A percentile compares a stretch with the other conserved stretches of the same genome.
phyloP scores from a whole-genome alignment of 2,888 invertebrate species.

The Troides helena region DNA sequence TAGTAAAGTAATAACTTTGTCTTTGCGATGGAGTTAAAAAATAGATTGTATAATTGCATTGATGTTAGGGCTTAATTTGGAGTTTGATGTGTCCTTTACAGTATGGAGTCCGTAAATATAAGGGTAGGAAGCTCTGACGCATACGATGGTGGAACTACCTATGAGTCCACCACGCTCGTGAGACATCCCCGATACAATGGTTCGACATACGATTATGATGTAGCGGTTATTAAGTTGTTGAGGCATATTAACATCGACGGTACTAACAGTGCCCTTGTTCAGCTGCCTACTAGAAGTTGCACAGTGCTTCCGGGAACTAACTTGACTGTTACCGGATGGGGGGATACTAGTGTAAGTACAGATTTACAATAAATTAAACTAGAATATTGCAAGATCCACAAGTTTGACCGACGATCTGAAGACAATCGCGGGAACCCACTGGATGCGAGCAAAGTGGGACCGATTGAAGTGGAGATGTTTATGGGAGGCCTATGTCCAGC shows the following conservation, averaged over 20 bases:
- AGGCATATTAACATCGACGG: constrained; percentile 55
- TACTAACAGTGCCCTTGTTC: constrained; percentile 44
- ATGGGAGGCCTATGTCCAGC: too few species aligned
- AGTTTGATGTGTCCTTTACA: constrained; percentile 38
- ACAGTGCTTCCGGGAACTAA: constrained; percentile 44
- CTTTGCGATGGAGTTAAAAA: background rate
- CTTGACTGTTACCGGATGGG: constrained; percentile 63
- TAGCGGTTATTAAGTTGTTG: constrained; percentile 57
- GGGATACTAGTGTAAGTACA: constrained; percentile 58
- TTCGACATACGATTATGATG: constrained; percentile 63
- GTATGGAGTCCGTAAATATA: constrained; percentile 47
- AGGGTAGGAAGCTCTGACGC: constrained; percentile 63
- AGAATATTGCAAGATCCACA: too few species aligned
- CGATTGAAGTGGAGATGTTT: too few species aligned
- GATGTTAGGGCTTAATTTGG: background rate
- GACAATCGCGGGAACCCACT: too few species aligned
- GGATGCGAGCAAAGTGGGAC: too few species aligned
- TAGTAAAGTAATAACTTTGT: background rate
- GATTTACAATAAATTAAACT: background rate
- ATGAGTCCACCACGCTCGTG: constrained; percentile 48
- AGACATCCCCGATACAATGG: constrained; percentile 63
- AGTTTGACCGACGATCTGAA: too few species aligned
- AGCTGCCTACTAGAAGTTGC: constrained; percentile 40
- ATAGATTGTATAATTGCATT: background rate
- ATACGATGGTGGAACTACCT: constrained; percentile 60